Percentiles rank a stretch among this genome's conserved stretches.
These are phyloP conservation scores for Allolobophora icterica DNA, from an alignment of 2,888 invertebrate species.

Conservation along the genomic window DNA sequence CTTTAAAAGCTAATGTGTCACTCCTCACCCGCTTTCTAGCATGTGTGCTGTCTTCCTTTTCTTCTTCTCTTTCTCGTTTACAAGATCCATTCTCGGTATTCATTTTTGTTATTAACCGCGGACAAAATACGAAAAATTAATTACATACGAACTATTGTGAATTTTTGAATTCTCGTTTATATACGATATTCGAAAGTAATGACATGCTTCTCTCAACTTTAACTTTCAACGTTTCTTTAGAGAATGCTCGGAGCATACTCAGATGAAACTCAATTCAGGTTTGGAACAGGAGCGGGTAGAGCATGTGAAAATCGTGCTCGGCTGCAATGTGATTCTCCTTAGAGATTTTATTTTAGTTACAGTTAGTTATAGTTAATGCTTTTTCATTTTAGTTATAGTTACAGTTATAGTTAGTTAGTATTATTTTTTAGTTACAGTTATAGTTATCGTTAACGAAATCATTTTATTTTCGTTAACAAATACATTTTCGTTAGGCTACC, in stretches of 20 bases:
- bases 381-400: no score
- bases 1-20: no score
- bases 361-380: no score
- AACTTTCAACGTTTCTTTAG: background rate
- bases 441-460: no score
- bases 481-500: no score
- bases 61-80: conserved; percentile 27
- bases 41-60: background rate
- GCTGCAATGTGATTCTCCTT: no score
- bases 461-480: no score
- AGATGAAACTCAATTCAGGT: background rate
- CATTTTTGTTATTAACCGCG: background rate
- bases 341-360: no score
- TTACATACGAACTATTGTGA: background rate
- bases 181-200: background rate
- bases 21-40: background rate
- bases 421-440: no score
- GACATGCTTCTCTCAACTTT: background rate
- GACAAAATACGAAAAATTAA: background rate
- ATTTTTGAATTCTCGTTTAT: background rate
- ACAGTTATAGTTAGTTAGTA: no score
- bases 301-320: no score
- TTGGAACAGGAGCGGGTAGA: background rate
- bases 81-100: conserved; percentile 21
- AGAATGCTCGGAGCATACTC: background rate